Conservation (phyloP, 2,888 invertebrate genomes). For the Zootermopsis nevadensis region DNA sequence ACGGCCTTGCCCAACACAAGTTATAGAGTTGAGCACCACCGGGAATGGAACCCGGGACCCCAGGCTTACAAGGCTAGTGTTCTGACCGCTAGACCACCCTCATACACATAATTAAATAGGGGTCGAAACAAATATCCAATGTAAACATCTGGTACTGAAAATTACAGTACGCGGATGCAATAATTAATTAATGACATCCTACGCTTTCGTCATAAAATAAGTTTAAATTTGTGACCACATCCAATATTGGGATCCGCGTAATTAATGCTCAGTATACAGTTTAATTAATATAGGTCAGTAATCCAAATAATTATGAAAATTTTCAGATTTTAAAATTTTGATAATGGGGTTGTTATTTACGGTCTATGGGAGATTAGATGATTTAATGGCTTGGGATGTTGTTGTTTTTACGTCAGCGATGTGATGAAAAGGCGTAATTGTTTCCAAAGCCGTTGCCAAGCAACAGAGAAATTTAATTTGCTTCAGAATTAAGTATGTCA, state of each 20-base stretch:
- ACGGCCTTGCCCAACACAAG: too few relatives aligned
- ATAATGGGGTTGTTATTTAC: neutral
- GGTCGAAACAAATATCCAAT: neutral
- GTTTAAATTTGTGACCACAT: neutral
- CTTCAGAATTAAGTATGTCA: too few relatives aligned
- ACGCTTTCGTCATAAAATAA: neutral
- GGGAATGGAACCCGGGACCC: too few relatives aligned
- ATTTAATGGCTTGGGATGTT: neutral
- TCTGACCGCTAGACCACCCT: too few relatives aligned
- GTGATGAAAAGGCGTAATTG: neutral
- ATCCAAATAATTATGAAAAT: neutral
- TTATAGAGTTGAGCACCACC: too few relatives aligned
- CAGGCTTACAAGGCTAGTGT: too few relatives aligned
- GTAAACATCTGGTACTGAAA: neutral
- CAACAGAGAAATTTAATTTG: too few relatives aligned
- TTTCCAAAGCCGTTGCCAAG: too few relatives aligned
- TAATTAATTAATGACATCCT: neutral
- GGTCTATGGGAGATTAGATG: neutral
- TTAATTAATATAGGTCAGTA: neutral
- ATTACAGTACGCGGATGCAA: neutral
- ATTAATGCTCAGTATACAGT: neutral
- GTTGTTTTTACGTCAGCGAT: neutral
- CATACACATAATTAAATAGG: neutral
- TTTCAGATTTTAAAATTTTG: neutral
- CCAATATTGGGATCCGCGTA: neutral